phyloP scores from a whole-genome alignment of 2,888 invertebrate species.

The Pachycephus smyrnensis region DNA sequence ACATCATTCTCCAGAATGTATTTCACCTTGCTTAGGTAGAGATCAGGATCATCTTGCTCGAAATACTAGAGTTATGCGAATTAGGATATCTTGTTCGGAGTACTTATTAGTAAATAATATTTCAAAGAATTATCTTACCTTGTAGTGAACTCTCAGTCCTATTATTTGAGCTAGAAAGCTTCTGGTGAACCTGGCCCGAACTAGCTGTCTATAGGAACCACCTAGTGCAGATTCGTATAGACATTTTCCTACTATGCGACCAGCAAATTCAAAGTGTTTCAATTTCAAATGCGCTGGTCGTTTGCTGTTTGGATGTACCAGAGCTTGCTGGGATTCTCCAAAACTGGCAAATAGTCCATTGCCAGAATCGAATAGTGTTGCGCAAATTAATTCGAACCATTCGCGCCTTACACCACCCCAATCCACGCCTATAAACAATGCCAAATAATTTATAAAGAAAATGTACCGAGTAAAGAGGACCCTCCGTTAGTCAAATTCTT shows the following conservation, averaged over 20 bases:
- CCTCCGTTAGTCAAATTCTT: conserved; percentile 17
- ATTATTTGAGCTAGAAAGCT: conserved; percentile 95
- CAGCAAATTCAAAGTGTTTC: conserved; percentile 93
- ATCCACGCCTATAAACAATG: conserved; percentile 78
- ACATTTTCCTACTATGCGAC: conserved; percentile 94
- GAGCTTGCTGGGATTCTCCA: conserved; percentile 86
- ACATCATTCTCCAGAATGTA: conserved; percentile 93
- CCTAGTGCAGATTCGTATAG: conserved; percentile 93
- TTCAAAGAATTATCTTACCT: conserved; percentile 70
- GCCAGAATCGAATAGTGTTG: conserved; percentile 86
- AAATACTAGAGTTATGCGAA: conserved; percentile 76
- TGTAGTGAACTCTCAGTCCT: conserved; percentile 92
- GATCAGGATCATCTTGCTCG: conserved; percentile 95
- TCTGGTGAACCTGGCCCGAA: conserved; percentile 89
- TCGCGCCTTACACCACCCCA: conserved; percentile 95
- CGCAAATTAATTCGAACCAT: conserved; percentile 94
- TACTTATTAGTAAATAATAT: background rate
- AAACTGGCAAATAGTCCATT: conserved; percentile 87
- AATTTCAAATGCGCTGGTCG: conserved; percentile 83
- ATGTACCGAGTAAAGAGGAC: conserved; percentile 6
- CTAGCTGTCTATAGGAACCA: conserved; percentile 88
- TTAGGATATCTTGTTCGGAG: background rate
- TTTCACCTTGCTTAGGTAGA: conserved; percentile 92
- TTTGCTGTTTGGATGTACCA: conserved; percentile 90
- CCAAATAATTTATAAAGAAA: background rate